Base-by-base conservation (phyloP, 2,113 vertebrate genomes). In the Anguilla rostrata region DNA sequence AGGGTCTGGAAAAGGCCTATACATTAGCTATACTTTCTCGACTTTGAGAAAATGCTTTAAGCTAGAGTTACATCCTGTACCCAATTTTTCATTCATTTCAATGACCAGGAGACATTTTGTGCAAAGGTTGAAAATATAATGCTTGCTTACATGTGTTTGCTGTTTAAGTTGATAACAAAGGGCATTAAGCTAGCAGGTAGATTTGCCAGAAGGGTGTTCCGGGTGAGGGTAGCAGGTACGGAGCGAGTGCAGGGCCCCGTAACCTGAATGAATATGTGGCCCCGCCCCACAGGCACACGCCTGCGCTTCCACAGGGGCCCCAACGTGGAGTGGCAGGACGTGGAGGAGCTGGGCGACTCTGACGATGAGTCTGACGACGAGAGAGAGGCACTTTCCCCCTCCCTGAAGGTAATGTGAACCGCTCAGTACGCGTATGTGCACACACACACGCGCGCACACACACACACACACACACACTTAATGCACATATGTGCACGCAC, bases 261-360 rank as follows among this genome's bases (percentile, higher is more conserved):
- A n/a, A 7, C 16, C 80, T 22, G 80, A 82, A n/a, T 46, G 80
- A 11, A 43, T n/a, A 57, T 89, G 78, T 83, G 81, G 0, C 89
- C 39, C 84, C 89, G 85, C 88, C 88, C 88, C 15, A 83, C 84
- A 99, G 98, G 98, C 92, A 97, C 98, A 86, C 97, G 97, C 86
- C 93, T 99, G 79, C 98, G 98, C 90, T 99, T 99, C 94, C 98
- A 99, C 90, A 97, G 97, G 92, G 97, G 98, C 86, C 94, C 87
- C 88, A 97, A 95, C 91, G 96, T 97, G 83, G 97, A 98, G 84
- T 99, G 98, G 98, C 97, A 98, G 91, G 97, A 98, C 53, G 97
- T 96, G 16, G 98, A 99, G 91, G 97, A 99, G 84, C 96, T 99
- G 86, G 91, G 94, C 86, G 96, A 97, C 90, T 94, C 94, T 5